Evolutionary conservation across 2,888 invertebrate genomes (phyloP).

Genomic region (Strigamia crassipes): DNA sequence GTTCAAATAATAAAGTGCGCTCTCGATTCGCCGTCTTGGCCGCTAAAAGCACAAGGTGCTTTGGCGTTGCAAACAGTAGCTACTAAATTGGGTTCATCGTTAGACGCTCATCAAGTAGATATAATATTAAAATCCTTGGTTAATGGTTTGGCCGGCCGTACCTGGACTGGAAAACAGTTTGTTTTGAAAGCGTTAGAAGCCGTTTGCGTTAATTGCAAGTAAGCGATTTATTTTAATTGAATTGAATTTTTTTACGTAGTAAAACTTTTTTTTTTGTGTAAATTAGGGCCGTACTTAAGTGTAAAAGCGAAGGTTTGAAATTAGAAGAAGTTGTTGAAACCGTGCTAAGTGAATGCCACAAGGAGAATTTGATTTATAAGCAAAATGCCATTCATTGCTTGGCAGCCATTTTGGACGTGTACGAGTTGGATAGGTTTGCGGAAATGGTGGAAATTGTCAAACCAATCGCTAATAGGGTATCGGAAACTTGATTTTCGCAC

Average conservation of each 20-base stretch:
- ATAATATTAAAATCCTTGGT: constrained; percentile 70
- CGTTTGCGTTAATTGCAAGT: constrained; percentile 71
- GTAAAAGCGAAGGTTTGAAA: constrained; percentile 41
- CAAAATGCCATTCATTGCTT: constrained; percentile 73
- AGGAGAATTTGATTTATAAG: constrained; percentile 78
- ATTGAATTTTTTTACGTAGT: neutral
- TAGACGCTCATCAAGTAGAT: constrained; percentile 64
- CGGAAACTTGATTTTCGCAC: constrained; percentile 50
- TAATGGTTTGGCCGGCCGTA: constrained; percentile 76
- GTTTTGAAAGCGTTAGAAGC: constrained; percentile 77
- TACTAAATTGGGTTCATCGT: constrained; percentile 68
- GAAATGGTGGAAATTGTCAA: constrained; percentile 75
- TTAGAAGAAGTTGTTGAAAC: constrained; percentile 64
- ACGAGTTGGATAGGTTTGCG: constrained; percentile 74
- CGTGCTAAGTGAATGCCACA: constrained; percentile 77
- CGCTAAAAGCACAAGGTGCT: constrained; percentile 81
- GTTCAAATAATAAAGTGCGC: constrained; percentile 71
- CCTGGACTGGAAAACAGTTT: constrained; percentile 88
- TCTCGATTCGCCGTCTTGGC: constrained; percentile 83
- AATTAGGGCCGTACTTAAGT: constrained; percentile 47
- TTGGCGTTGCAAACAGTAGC: constrained; percentile 81
- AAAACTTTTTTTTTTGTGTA: neutral
- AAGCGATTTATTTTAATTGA: constrained; percentile 59
- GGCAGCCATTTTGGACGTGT: constrained; percentile 73
- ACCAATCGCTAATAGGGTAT: constrained; percentile 68